Conservation (phyloP, 2,113 vertebrate genomes). For the Microtus pennsylvanicus region DNA sequence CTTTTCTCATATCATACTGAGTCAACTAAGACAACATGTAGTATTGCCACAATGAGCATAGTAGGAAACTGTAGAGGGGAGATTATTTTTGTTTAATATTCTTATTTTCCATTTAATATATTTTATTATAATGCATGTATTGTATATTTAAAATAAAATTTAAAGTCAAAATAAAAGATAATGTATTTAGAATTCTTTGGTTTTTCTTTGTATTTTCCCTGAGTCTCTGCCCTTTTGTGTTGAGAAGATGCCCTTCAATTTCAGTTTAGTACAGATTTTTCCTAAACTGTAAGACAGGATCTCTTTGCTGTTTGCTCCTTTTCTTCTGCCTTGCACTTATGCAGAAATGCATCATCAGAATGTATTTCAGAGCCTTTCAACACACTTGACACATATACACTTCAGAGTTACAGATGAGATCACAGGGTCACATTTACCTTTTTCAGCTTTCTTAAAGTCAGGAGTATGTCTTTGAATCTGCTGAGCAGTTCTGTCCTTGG, state of each 20-base stretch:
- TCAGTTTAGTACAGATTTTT: constrained; percentile 12
- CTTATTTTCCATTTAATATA: neutral
- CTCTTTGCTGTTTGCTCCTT: neutral
- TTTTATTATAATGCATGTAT: neutral
- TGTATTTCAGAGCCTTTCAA: constrained; percentile 40
- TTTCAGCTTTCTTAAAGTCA: constrained; percentile 54
- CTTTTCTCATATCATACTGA: neutral
- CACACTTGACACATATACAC: neutral
- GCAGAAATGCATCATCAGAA: constrained; percentile 44
- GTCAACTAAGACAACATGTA: too few relatives aligned
- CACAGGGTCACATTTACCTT: constrained; percentile 43
- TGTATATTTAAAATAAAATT: neutral
- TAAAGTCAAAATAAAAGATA: neutral
- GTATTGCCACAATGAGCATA: neutral
- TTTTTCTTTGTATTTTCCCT: neutral
- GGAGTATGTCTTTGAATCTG: constrained; percentile 46
- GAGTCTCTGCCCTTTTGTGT: neutral
- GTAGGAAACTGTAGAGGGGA: too few relatives aligned
- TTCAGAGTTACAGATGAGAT: constrained; percentile 55
- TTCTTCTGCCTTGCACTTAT: neutral
- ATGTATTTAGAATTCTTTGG: constrained; percentile 14
- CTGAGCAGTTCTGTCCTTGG: constrained; percentile 52
- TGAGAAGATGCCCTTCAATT: neutral
- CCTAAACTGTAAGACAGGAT: neutral
- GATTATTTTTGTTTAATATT: too few relatives aligned